Percentiles rank a stretch among this genome's conserved stretches.
Evolutionary conservation across 2,888 invertebrate genomes (phyloP).

Genomic region (Plutella xylostella): DNA sequence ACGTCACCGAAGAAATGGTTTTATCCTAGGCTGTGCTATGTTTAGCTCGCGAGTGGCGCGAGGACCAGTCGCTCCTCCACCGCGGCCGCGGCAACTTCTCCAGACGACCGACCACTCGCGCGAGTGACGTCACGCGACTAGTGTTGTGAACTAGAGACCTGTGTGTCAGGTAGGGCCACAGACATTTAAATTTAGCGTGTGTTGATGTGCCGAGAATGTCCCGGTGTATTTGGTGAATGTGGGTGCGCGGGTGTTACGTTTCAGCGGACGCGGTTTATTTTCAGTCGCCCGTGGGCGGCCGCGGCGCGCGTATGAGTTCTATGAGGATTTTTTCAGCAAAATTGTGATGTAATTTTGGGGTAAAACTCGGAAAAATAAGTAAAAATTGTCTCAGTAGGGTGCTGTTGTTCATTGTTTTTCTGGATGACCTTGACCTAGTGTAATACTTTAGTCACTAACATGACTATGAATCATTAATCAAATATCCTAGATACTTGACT

Average conservation of each 20-base stretch:
- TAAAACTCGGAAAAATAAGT: background rate
- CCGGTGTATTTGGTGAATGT: background rate
- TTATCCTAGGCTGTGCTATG: slow-evolving; percentile 38
- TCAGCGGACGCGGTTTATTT: slow-evolving; percentile 5
- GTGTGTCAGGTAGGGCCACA: slow-evolving; percentile 4
- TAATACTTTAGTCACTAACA: no score
- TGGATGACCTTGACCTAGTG: slow-evolving; percentile 62
- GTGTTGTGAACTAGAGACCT: background rate
- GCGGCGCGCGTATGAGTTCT: background rate
- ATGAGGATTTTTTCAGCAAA: background rate
- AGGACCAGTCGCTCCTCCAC: slow-evolving; percentile 60
- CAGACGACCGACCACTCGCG: slow-evolving; percentile 41
- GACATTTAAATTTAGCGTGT: background rate
- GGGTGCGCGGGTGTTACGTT: slow-evolving; percentile 36
- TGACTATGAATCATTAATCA: no score
- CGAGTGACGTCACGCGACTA: slow-evolving; percentile 43
- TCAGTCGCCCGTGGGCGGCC: slow-evolving; percentile 1
- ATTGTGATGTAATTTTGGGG: background rate
- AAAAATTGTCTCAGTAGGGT: background rate
- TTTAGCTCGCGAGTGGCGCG: slow-evolving; percentile 40
- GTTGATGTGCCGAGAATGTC: background rate
- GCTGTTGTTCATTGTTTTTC: slow-evolving; percentile 13
- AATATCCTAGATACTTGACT: no score
- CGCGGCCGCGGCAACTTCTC: slow-evolving; percentile 61
- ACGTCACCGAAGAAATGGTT: slow-evolving; percentile 44